phyloP scores from a whole-genome alignment of 2,113 vertebrate genomes.

The Acrocephalus kingi region DNA sequence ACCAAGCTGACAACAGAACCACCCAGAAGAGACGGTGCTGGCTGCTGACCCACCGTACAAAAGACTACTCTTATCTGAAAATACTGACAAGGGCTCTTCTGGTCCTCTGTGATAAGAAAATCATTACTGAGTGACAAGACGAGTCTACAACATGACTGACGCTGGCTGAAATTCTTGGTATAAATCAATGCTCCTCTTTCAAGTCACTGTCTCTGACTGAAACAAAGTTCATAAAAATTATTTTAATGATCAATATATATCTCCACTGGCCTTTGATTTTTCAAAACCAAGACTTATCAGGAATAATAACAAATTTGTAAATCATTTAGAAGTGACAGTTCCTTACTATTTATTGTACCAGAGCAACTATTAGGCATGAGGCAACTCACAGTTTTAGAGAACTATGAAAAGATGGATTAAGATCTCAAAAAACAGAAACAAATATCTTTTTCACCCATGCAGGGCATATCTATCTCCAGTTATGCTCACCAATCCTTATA shows the following conservation, averaged over 20 bases:
- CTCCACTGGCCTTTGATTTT: not conserved
- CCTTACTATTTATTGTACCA: not conserved
- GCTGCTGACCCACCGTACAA: not conserved
- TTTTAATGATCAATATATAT: not conserved
- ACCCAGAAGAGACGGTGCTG: not conserved
- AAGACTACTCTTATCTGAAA: not conserved
- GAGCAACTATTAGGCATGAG: not conserved
- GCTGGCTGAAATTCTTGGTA: not conserved
- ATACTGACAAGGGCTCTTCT: not conserved
- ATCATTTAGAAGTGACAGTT: not conserved
- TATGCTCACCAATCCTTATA: not conserved
- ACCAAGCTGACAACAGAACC: not conserved
- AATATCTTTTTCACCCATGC: not conserved
- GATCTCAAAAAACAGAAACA: not conserved
- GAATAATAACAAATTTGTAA: not conserved
- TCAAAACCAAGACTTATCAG: not conserved
- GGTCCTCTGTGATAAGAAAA: conserved; percentile 38
- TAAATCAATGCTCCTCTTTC: not conserved
- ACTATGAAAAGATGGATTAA: not conserved
- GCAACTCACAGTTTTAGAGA: not conserved
- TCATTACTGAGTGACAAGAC: conserved; percentile 13
- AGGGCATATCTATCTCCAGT: not conserved
- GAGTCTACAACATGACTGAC: not conserved
- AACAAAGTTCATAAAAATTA: not conserved
- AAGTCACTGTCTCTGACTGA: not conserved